Base-by-base conservation (phyloP, 2,113 vertebrate species). In the Centrocercus urophasianus region DNA sequence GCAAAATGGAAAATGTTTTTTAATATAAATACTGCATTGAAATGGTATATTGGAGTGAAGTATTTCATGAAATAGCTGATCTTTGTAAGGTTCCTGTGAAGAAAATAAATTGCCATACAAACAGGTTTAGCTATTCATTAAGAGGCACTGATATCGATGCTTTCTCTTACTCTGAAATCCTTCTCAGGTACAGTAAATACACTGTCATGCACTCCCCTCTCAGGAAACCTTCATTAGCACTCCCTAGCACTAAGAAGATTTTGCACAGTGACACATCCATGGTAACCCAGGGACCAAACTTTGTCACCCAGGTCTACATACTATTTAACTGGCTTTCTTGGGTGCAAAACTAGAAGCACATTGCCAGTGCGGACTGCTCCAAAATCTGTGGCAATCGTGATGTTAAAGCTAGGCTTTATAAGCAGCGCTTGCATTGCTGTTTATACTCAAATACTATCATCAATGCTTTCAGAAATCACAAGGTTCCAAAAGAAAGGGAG, bases 1-100 rank as follows among this genome's bases (percentile, higher is more conserved):
- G 72, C 3, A 13, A 90, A 88, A 89, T 27, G 52, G 42, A 65
- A n/a, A 93, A 67, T 88, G 78, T 75, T 81, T 89, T 97, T 89
- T 80, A 92, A 92, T 95, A 74, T 8, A 93, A 85, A 89, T 69
- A 87, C 25, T 0, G 0, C 42, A 28, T 20, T 61, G 70, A 78
- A 42, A 20, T 1, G 5, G 66, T 64, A 6, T 64, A 88, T 84
- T 54, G 64, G 64, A 93, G 63, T 7, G 3, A 10, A 74, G 70
- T 21, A 72, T 74, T 87, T 69, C 73, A 50, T 61, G 38, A n/a
- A 85, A 84, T 9, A 57, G 42, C 47, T 95, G 76, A 61, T 16
- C 21, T 93, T 85, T 74, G 24, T 82, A 13, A 25, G 57, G 45
- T 22, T 94, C 92, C 79, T 79, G 83, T 57, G 54, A 57, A 57